A percentile compares a stretch with the other conserved stretches of the same genome.
phyloP scores from a whole-genome alignment of 2,113 vertebrate genomes.

The Sphaerodactylus townsendi region DNA sequence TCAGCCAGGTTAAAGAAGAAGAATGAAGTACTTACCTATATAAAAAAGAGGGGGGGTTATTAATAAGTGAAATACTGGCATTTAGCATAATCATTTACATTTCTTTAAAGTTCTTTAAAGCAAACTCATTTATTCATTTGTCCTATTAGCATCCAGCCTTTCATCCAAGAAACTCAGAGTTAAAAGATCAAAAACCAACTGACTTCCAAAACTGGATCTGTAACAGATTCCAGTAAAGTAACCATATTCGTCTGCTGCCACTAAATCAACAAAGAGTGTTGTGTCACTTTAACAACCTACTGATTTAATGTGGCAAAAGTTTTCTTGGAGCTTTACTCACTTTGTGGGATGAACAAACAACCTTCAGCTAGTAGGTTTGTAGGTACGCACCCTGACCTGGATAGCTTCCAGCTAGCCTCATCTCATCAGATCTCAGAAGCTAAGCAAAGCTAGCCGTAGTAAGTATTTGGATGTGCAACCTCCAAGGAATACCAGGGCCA shows the following conservation, averaged over 20 bases:
- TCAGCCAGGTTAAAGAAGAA: constrained; percentile 58
- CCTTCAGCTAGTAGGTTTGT: no score
- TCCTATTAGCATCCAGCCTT: neutral
- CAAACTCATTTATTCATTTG: neutral
- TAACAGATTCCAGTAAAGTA: neutral
- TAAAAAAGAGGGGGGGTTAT: constrained; percentile 60
- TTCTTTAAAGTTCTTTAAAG: neutral
- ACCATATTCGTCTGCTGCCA: neutral
- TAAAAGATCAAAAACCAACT: no score
- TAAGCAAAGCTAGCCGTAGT: no score
- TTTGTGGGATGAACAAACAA: no score
- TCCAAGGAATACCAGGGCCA: no score
- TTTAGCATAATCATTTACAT: neutral
- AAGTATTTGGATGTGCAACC: no score
- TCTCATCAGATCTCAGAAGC: no score
- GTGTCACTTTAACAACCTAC: neutral
- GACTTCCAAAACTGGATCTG: neutral
- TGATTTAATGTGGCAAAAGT: no score
- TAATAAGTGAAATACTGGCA: constrained; percentile 10
- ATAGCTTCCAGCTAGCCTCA: no score
- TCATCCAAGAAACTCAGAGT: neutral
- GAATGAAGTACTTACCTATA: constrained; percentile 72
- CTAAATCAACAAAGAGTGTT: neutral
- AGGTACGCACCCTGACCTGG: no score
- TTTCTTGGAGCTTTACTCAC: no score